These are phyloP conservation scores for Cephus sareptanus DNA, from an alignment of 2,888 invertebrate genomes.

Conservation along the genomic window DNA sequence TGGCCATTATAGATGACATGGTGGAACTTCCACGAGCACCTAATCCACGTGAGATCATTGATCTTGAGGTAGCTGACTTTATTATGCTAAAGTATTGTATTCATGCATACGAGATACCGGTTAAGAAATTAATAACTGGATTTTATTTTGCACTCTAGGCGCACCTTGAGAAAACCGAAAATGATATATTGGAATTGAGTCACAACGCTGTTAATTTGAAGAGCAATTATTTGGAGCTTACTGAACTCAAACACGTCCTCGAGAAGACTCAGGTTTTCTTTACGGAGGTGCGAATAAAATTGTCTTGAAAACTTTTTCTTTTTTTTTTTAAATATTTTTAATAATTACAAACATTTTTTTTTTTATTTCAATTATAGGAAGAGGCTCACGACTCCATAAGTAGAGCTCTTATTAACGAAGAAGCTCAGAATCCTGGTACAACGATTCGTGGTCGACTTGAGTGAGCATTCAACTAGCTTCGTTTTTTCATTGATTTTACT, in stretches of 20 bases:
- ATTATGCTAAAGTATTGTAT: neutral
- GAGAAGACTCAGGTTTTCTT: constrained; percentile 93
- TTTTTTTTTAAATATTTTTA: neutral
- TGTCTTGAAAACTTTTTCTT: neutral
- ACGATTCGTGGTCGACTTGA: constrained; percentile 63
- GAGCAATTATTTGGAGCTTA: constrained; percentile 90
- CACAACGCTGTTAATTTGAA: constrained; percentile 93
- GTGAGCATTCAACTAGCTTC: constrained; percentile 48
- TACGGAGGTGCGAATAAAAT: constrained; percentile 70
- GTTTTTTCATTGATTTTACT: constrained; percentile 5
- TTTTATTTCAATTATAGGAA: constrained; percentile 65
- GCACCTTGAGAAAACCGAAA: constrained; percentile 95
- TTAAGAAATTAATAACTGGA: neutral
- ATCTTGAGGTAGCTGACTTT: constrained; percentile 76
- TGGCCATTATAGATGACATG: constrained; percentile 76
- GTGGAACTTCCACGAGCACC: constrained; percentile 74
- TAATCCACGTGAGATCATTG: constrained; percentile 86
- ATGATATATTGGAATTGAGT: constrained; percentile 92
- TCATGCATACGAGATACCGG: neutral
- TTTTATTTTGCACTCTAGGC: constrained; percentile 69
- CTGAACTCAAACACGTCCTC: constrained; percentile 90
- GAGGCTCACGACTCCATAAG: constrained; percentile 74
- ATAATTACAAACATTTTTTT: neutral
- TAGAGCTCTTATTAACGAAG: constrained; percentile 70
- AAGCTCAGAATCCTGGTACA: constrained; percentile 50